Conservation (phyloP, 2,888 invertebrate species). For the Furcula furcula region DNA sequence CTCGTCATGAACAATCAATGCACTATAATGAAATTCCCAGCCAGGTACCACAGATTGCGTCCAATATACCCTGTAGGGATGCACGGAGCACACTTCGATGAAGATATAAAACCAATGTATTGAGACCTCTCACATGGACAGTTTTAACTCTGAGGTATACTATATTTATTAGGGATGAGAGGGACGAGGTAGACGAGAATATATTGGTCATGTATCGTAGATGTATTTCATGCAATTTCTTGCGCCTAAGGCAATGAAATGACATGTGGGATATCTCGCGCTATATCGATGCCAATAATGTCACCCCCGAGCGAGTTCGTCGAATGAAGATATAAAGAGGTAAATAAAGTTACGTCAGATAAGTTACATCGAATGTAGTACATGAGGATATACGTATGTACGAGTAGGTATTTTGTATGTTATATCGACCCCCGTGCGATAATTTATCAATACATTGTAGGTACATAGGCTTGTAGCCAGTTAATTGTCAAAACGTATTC, state of each 20-base stretch:
- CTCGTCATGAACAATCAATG: conserved; percentile 63
- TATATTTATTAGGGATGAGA: conserved; percentile 8
- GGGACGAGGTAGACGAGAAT: conserved; percentile 28
- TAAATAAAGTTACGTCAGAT: conserved; percentile 29
- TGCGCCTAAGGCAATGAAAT: conserved; percentile 69
- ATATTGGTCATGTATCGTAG: conserved; percentile 46
- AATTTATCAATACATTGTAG: too few species aligned
- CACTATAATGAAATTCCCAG: conserved; percentile 71
- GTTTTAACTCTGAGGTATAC: conserved; percentile 10
- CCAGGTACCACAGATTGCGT: conserved; percentile 74
- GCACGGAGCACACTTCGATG: conserved; percentile 49
- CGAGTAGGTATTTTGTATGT: too few species aligned
- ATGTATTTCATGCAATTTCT: conserved; percentile 74
- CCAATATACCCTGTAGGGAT: conserved; percentile 68
- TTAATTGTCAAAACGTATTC: neutral
- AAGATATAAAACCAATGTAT: conserved; percentile 42
- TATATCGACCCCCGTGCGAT: too few species aligned
- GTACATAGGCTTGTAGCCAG: too few species aligned
- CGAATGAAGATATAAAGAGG: conserved; percentile 42
- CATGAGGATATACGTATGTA: too few species aligned
- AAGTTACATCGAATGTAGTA: too few species aligned
- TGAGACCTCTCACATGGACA: conserved; percentile 32
- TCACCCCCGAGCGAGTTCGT: conserved; percentile 42
- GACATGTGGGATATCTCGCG: conserved; percentile 62
- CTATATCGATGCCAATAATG: conserved; percentile 65